phyloP scores from a whole-genome alignment of 2,797 vertebrate genomes.

The Leptatherina wallacei region DNA sequence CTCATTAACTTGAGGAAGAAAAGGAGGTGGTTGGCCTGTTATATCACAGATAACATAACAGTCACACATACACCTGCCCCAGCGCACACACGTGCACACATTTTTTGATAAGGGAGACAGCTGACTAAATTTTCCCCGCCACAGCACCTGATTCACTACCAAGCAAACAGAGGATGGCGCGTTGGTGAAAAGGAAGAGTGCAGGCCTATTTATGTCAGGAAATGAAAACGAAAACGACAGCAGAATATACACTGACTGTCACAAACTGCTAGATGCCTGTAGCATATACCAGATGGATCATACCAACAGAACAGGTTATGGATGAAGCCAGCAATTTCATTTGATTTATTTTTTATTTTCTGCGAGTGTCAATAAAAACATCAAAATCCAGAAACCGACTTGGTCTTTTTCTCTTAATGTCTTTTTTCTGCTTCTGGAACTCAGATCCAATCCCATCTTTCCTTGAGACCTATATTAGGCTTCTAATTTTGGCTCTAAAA shows the following conservation, averaged over 20 bases:
- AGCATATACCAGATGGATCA: constrained; percentile 25
- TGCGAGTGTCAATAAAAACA: neutral
- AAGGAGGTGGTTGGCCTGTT: constrained; percentile 76
- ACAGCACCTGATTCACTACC: constrained; percentile 69
- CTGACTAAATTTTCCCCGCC: constrained; percentile 66
- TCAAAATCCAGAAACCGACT: neutral
- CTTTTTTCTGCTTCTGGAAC: neutral
- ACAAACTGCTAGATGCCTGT: constrained; percentile 23
- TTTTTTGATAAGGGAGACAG: constrained; percentile 67
- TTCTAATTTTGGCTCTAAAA: neutral
- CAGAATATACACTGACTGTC: constrained; percentile 21
- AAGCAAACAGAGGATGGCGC: constrained; percentile 45
- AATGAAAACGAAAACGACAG: constrained; percentile 18
- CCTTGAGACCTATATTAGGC: neutral
- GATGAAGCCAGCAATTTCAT: neutral
- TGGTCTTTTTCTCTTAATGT: neutral
- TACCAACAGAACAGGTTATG: constrained; percentile 20
- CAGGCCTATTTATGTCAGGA: constrained; percentile 25
- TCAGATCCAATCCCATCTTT: neutral
- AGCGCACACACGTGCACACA: constrained; percentile 21
- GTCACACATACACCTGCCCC: constrained; percentile 35
- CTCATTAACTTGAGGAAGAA: constrained; percentile 79
- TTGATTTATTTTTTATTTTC: constrained; percentile 13
- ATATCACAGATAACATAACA: constrained; percentile 77
- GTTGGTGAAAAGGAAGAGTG: constrained; percentile 32